Percentiles rank a stretch among this genome's conserved stretches.
Evolutionary conservation across 1,140 invertebrate species (phyloP).

Genomic region (Heliothis virescens): DNA sequence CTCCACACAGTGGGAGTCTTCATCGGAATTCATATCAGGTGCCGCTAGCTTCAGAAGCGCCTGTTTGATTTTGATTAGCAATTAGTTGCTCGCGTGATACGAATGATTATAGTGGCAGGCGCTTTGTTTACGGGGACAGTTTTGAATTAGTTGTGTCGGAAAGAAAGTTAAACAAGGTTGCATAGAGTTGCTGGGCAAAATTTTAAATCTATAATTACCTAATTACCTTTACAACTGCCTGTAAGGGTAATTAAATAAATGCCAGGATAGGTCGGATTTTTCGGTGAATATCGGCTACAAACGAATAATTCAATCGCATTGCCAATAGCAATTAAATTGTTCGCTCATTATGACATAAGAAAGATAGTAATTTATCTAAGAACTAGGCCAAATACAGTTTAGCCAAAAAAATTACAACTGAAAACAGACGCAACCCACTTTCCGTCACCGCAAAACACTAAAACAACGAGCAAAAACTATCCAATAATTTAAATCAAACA

Average conservation of each 20-base stretch:
- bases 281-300: no score
- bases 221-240: no score
- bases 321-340: no score
- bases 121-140: conserved; percentile 23
- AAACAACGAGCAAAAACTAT: background rate
- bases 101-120: conserved; percentile 56
- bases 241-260: no score
- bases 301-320: no score
- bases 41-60: conserved; percentile 78
- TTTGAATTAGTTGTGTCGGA: background rate
- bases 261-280: no score
- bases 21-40: conserved; percentile 76
- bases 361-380: no score
- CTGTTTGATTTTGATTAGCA: conserved; percentile 74
- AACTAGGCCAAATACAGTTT: background rate
- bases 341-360: no score
- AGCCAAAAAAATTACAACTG: background rate
- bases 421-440: background rate
- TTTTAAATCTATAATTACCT: no score
- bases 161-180: no score
- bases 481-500: conserved; percentile 2
- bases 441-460: background rate
- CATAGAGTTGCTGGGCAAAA: no score
- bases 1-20: conserved; percentile 60
- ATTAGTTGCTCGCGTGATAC: conserved; percentile 62